phyloP scores from a whole-genome alignment of 2,113 vertebrate species.

The Pangasianodon hypophthalmus region DNA sequence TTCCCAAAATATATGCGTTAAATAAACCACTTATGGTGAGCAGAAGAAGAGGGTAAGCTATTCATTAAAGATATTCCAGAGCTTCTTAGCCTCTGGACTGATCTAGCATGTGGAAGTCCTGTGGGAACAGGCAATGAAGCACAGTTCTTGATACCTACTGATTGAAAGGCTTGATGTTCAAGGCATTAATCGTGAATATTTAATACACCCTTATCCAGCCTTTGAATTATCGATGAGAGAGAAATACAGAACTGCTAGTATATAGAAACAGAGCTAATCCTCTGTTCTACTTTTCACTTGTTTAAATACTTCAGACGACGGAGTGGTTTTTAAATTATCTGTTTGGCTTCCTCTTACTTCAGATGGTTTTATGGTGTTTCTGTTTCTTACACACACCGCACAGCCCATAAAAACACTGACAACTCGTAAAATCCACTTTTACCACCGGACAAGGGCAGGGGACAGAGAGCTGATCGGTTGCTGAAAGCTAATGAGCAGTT shows the following conservation, averaged over 20 bases:
- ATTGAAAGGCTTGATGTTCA: constrained; percentile 65
- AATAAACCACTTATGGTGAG: constrained; percentile 43
- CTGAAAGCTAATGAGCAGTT: constrained; percentile 22
- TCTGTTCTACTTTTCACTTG: constrained; percentile 49
- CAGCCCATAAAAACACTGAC: constrained; percentile 72
- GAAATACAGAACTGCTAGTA: constrained; percentile 70
- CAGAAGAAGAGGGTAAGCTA: background rate
- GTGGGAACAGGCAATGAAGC: constrained; percentile 25
- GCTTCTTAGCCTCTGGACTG: background rate
- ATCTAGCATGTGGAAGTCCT: constrained; percentile 6
- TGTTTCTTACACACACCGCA: constrained; percentile 67
- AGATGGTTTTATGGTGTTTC: constrained; percentile 69
- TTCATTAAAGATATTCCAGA: constrained; percentile 46
- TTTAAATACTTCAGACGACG: constrained; percentile 74
- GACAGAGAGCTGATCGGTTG: constrained; percentile 49
- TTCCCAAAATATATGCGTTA: constrained; percentile 52
- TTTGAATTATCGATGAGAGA: constrained; percentile 69
- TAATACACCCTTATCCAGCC: constrained; percentile 64
- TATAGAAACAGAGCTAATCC: constrained; percentile 64
- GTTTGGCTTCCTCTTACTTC: constrained; percentile 71
- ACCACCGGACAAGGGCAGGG: constrained; percentile 69
- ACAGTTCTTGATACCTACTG: constrained; percentile 47
- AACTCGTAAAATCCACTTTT: constrained; percentile 75
- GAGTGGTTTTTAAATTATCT: constrained; percentile 75
- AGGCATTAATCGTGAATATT: constrained; percentile 71